Evolutionary conservation across 2,888 invertebrate genomes (phyloP).

Genomic region (Melolontha melolontha): DNA sequence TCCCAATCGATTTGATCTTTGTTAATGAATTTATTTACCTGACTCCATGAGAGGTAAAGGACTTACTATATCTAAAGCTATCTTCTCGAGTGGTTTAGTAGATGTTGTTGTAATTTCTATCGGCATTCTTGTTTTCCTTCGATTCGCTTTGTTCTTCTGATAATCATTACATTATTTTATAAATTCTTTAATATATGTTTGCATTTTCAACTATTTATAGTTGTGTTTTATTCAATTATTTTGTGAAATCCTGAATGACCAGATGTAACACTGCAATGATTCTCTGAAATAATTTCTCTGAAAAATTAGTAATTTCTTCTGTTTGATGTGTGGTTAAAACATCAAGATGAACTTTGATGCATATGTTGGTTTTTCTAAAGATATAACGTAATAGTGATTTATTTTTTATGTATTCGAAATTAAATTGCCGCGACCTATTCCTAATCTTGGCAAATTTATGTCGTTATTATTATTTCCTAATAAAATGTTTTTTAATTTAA

Average conservation of each 20-base stretch:
- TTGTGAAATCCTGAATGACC: conserved; percentile 40
- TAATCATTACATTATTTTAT: conserved; percentile 47
- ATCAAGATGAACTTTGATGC: conserved; percentile 5
- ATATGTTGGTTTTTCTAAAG: conserved; percentile 12
- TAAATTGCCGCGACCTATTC: conserved; percentile 1
- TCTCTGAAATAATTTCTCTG: too few relatives aligned
- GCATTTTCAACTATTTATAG: conserved; percentile 45
- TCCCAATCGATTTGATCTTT: conserved; percentile 56
- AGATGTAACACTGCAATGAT: conserved; percentile 28
- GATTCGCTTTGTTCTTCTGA: conserved; percentile 51
- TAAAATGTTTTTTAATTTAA: conserved; percentile 15
- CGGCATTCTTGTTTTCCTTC: conserved; percentile 52
- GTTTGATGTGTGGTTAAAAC: neutral
- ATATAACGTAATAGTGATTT: conserved; percentile 21
- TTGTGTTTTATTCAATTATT: conserved; percentile 41
- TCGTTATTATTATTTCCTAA: neutral
- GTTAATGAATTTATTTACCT: conserved; percentile 54
- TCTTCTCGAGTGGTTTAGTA: conserved; percentile 53
- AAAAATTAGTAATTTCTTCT: conserved; percentile 13
- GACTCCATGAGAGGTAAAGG: conserved; percentile 52
- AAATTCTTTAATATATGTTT: conserved; percentile 39
- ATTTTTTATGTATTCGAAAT: conserved; percentile 17
- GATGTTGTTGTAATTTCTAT: conserved; percentile 57
- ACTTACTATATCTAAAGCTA: conserved; percentile 55
- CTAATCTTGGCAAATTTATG: neutral